phyloP scores from a whole-genome alignment of 2,888 invertebrate genomes.

The Himalopsyche kuldschensis region DNA sequence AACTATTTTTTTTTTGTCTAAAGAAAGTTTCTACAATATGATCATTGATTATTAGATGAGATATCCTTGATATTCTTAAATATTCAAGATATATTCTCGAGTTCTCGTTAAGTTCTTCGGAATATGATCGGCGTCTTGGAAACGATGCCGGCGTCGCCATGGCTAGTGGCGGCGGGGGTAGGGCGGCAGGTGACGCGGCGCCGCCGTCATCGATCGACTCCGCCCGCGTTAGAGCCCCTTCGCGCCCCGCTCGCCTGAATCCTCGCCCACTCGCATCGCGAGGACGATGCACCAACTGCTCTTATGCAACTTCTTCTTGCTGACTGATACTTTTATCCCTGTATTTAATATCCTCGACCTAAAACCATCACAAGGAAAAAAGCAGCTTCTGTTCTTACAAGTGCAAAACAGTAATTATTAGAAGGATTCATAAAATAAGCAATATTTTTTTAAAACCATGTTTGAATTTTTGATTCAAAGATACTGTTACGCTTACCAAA shows the following conservation, averaged over 20 bases:
- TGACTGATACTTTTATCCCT: background rate
- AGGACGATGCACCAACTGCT: background rate
- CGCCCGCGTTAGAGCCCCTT: background rate
- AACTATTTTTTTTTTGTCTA: too few relatives aligned
- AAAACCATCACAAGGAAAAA: too few relatives aligned
- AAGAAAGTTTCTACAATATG: too few relatives aligned
- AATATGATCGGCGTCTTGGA: background rate
- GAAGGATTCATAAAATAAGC: too few relatives aligned
- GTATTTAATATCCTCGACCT: too few relatives aligned
- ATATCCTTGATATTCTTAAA: too few relatives aligned
- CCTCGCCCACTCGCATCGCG: background rate
- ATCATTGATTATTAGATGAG: too few relatives aligned
- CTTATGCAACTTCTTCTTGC: background rate
- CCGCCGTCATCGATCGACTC: constrained; percentile 19
- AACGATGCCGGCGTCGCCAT: background rate
- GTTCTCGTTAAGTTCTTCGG: background rate
- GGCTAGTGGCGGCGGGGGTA: constrained; percentile 2
- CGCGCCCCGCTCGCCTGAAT: background rate
- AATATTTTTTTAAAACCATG: too few relatives aligned
- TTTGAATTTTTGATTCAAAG: too few relatives aligned
- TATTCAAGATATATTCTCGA: background rate
- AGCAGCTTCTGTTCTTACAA: too few relatives aligned
- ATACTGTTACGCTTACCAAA: too few relatives aligned
- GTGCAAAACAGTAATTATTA: too few relatives aligned
- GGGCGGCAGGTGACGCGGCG: constrained; percentile 2